Evolutionary conservation across 1,140 invertebrate genomes (phyloP), one percentile per base, ranked within the genome.

Genomic region (Tetragonula clypearis): DNA sequence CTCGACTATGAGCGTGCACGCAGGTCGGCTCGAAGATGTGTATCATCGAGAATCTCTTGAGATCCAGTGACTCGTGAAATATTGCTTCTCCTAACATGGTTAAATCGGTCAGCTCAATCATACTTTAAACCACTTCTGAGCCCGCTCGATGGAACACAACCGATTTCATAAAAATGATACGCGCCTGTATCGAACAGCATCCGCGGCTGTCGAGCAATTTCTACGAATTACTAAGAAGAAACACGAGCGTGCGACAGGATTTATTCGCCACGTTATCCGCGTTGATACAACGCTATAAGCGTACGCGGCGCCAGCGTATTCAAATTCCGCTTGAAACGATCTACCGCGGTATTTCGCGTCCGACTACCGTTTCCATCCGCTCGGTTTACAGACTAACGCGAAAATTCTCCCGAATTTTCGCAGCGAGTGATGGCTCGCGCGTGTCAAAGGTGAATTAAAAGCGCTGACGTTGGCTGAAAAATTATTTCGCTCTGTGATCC

Each of bases 41-140:
- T 17, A 30, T 55, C 26, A 65, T 55, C 71, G 58, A 74, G 49
- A 49, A 60, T 21, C 82, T 72, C 82, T 84, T n/a, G 82, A 79
- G 62, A 62, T 72, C 56, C 77, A 73, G 53, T 65, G 68, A 73
- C 76, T 84, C 82, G 82, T 84, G 82, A 84, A 84, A 84, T 84
- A 84, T 84, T 84, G 77, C 82, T 62, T 79, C 35, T 55, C 77
- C 41, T 79, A 84, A 84, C 56, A 71, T 68, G 82, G 82, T 84
- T 84, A 84, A 84, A 79, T 84, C 58, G 82, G 76, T 79, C 68
- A 84, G 68, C 30, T 72, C 41, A n/a, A 49, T 30, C 23, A 19
- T 55, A 55, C 26, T 79, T 84, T 71, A 79, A 69, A 69, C 41
- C 53, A 79, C 82, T 84, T 55, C 53, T 41, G 60, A n/a, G 26